Evolutionary conservation across 2,888 invertebrate genomes (phyloP), one percentile per base, ranked within the genome.

Genomic region (Lasioglossum oenotherae): DNA sequence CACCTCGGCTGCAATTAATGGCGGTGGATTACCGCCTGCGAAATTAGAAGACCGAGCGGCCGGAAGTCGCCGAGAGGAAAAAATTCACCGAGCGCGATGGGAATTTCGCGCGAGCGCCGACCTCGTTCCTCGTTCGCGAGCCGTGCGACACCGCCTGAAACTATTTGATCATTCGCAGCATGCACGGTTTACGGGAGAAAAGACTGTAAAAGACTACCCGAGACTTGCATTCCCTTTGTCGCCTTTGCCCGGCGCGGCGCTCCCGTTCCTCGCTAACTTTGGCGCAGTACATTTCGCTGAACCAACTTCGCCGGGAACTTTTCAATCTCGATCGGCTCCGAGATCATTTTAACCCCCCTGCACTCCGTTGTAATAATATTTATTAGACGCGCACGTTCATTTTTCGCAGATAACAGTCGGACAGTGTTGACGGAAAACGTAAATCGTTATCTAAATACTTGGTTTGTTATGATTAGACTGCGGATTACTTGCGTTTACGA

Each of bases 81-180:
- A 72, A 41, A 41, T 72, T 27, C 44, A 53, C 10, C 53, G 53
- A 23, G 23, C 72, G 44, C 44, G 27, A 44, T 44, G 72, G n/a
- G 10, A 35, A 67, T 67, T 67, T 31, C 31, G 67, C 67, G 31
- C 67, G 53, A 64, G 27, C 64, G 31, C 31, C 64, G 64, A 64
- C 64, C 64, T 64, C 64, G 60, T 60, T 60, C 6, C 16, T 14
- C 27, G 64, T 23, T 53, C 53, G 53, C 60, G 16, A 31, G 16
- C 31, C 60, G 60, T 31, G 2, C 64, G 67, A 31, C 67, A 67
- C 67, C 35, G 67, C 23, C 35, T 23, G 67, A 35, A 19, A 35
- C 67, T 67, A 35, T 67, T 67, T 67, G 67, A 67, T 67, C 67
- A 35, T 67, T 67, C 67, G 67, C 35, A 35, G 67, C 67, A 31